A percentile compares a stretch with the other conserved stretches of the same genome.
Conservation (phyloP, 1,140 invertebrate species). For the Tachypleus tridentatus region DNA sequence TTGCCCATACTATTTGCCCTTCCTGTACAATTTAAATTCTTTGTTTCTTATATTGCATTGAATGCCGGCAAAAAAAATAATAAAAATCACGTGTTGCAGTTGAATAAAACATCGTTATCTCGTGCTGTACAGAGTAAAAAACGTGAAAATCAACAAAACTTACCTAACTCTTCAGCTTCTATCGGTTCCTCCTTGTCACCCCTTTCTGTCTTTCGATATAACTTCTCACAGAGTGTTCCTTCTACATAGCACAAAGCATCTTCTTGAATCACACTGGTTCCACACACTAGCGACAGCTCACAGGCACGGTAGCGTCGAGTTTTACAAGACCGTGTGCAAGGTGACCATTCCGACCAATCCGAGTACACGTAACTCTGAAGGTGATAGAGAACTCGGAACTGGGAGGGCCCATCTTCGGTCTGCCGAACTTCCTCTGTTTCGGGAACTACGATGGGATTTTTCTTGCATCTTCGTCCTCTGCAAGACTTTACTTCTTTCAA, state of each 20-base stretch:
- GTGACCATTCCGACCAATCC: conserved; percentile 48
- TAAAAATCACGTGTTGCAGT: too few relatives aligned
- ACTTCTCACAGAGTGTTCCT: conserved; percentile 60
- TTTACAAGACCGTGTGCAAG: conserved; percentile 45
- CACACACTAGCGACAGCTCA: conserved; percentile 55
- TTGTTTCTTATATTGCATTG: too few relatives aligned
- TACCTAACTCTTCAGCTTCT: conserved; percentile 5
- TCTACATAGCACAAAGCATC: conserved; percentile 72
- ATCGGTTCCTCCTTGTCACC: background rate
- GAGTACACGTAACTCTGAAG: conserved; percentile 39
- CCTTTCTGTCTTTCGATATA: conserved; percentile 34
- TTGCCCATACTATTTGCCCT: too few relatives aligned
- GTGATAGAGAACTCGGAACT: conserved; percentile 30
- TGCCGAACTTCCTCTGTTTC: conserved; percentile 21
- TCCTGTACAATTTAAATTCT: too few relatives aligned
- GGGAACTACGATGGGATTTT: background rate
- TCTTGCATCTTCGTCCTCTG: conserved; percentile 12
- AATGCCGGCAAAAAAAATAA: too few relatives aligned
- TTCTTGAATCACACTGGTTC: conserved; percentile 57
- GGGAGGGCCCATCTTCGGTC: conserved; percentile 1
- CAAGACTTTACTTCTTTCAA: conserved; percentile 31
- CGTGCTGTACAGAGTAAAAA: too few relatives aligned
- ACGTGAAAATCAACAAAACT: too few relatives aligned
- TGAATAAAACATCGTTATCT: too few relatives aligned
- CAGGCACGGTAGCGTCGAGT: conserved; percentile 55